Conservation (phyloP, 2,888 invertebrate species). For the Lycocerus yunnanus region DNA sequence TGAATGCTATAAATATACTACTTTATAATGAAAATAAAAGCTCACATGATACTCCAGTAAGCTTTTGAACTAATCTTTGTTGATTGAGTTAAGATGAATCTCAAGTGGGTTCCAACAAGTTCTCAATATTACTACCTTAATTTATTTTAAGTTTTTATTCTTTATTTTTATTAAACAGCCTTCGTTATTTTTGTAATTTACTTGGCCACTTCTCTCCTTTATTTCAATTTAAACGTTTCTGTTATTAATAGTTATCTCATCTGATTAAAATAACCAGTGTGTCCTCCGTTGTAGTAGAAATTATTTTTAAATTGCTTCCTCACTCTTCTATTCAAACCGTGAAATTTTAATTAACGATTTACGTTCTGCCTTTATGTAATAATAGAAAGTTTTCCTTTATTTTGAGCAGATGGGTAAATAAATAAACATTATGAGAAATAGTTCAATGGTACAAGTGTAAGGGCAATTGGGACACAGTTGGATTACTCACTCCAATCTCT, state of each 20-base stretch:
- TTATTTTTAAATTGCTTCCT: constrained; percentile 5
- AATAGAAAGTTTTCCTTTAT: neutral
- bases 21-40: neutral
- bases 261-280: neutral
- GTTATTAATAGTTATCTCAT: neutral
- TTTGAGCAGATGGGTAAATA: neutral
- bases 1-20: constrained; percentile 6
- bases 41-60: neutral
- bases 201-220: neutral
- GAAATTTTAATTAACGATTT: neutral
- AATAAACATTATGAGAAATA: neutral
- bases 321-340: neutral
- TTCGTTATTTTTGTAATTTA: neutral
- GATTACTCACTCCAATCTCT: neutral
- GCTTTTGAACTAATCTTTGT: neutral
- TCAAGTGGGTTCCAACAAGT: neutral
- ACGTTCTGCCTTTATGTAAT: neutral
- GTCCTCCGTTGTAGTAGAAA: neutral
- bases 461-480: neutral
- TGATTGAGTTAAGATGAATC: neutral
- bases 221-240: neutral
- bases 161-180: neutral
- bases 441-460: neutral
- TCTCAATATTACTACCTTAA: neutral
- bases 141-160: neutral